These are phyloP conservation scores for Danio kyathit DNA, from an alignment of 2,797 vertebrate species.

Conservation along the genomic window DNA sequence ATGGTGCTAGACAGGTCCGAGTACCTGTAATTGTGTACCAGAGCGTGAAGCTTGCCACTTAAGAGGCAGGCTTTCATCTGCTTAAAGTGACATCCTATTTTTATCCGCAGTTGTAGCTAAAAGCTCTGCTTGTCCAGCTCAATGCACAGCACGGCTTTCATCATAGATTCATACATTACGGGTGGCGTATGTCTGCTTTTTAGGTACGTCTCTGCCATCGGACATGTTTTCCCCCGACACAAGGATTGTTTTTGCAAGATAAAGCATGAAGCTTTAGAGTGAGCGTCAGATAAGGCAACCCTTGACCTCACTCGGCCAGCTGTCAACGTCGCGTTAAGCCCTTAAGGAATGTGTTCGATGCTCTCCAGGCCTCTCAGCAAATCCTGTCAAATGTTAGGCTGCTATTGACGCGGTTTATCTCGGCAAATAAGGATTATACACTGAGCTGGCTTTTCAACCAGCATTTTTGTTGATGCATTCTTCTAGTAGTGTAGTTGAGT, in stretches of 20 bases:
- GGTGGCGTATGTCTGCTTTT: not conserved
- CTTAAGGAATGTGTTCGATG: conserved; percentile 76
- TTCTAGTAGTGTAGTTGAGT: not conserved
- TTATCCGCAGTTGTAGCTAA: conserved; percentile 70
- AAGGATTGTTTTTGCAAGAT: conserved; percentile 41
- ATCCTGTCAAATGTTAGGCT: conserved; percentile 82
- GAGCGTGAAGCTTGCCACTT: conserved; percentile 89
- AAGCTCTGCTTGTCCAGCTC: conserved; percentile 45
- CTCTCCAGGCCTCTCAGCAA: conserved; percentile 76
- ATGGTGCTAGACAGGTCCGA: conserved; percentile 93
- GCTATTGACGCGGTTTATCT: conserved; percentile 84
- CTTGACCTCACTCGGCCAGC: conserved; percentile 80
- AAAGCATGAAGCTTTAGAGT: conserved; percentile 52
- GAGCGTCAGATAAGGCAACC: conserved; percentile 67
- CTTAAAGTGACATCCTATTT: conserved; percentile 91
- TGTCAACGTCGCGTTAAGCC: conserved; percentile 82
- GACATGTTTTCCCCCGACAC: conserved; percentile 51
- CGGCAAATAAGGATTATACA: conserved; percentile 79
- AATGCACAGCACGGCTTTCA: conserved; percentile 25
- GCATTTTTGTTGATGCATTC: conserved; percentile 59
- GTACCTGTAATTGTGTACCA: conserved; percentile 94
- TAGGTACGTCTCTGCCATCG: conserved; percentile 61
- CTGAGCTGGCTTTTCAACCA: conserved; percentile 70
- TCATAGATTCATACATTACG: conserved; percentile 15
- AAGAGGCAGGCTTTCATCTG: conserved; percentile 94